Evolutionary conservation across 2,113 vertebrate genomes (phyloP).

Genomic region (Rhodinocichla rosea): DNA sequence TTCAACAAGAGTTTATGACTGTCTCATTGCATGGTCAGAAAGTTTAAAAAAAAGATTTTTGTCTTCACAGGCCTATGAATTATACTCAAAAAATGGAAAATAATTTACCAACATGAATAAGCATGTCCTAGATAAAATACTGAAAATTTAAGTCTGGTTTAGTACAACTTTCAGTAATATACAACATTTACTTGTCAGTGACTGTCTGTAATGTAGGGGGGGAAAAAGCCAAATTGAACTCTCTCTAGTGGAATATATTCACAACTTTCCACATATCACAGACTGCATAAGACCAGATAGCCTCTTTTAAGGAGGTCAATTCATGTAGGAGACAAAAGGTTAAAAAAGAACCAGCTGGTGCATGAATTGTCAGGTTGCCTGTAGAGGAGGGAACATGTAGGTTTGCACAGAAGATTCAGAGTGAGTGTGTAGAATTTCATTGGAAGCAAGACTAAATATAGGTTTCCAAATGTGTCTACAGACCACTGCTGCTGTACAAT

Average conservation of each 20-base stretch:
- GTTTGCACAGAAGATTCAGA: background rate
- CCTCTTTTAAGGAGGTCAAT: background rate
- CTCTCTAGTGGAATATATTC: background rate
- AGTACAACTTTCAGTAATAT: background rate
- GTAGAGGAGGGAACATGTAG: background rate
- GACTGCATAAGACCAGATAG: background rate
- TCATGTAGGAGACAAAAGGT: background rate
- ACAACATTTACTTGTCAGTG: background rate
- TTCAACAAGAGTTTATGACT: background rate
- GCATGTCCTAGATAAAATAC: background rate
- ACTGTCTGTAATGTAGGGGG: background rate
- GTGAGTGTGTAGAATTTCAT: rapidly evolving
- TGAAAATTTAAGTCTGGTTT: background rate
- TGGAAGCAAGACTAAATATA: background rate
- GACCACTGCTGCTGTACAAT: background rate
- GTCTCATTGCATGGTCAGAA: background rate
- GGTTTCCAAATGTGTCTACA: background rate
- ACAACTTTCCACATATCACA: background rate
- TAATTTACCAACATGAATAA: background rate
- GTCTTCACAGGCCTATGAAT: background rate
- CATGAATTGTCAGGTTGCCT: background rate
- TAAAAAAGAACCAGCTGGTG: background rate
- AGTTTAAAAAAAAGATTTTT: background rate
- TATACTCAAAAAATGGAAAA: background rate
- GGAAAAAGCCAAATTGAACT: background rate